A percentile compares a stretch with the other conserved stretches of the same genome.
These are phyloP conservation scores for Drosophila saltans DNA, from an alignment of 1,140 invertebrate genomes.

Conservation along the genomic window DNA sequence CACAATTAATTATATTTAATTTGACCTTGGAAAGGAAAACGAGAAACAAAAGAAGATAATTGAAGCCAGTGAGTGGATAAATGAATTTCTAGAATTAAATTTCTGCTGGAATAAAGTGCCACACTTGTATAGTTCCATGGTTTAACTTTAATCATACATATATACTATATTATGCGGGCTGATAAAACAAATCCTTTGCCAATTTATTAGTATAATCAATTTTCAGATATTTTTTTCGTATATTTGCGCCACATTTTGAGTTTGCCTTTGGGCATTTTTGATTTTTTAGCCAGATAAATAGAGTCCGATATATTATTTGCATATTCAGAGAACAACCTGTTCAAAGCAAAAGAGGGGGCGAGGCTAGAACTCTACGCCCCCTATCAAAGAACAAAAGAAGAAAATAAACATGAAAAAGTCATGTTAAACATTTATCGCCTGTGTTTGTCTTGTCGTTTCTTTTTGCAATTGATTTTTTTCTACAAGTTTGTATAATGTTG, in stretches of 20 bases:
- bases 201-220: constrained; percentile 52
- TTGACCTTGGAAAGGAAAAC: constrained; percentile 51
- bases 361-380: constrained; percentile 39
- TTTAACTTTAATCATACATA: constrained; percentile 27
- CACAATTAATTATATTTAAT: constrained; percentile 60
- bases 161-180: constrained; percentile 55
- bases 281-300: constrained; percentile 29
- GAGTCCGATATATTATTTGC: constrained; percentile 39
- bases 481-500: constrained; percentile 10
- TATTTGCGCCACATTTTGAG: constrained; percentile 34
- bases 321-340: constrained; percentile 38
- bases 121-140: constrained; percentile 11
- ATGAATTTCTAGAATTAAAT: constrained; percentile 34
- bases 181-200: constrained; percentile 52
- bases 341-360: constrained; percentile 30
- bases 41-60: constrained; percentile 38
- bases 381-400: constrained; percentile 5
- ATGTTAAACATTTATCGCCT: constrained; percentile 48
- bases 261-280: constrained; percentile 24
- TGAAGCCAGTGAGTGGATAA: constrained; percentile 45
- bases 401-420: constrained; percentile 19
- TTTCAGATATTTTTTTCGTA: constrained; percentile 13
- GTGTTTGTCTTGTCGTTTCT: constrained; percentile 32
- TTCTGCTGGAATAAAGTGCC: constrained; percentile 16
- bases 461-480: constrained; percentile 25